These are phyloP conservation scores for Ricordea florida DNA, from an alignment of 92 coral and sea anemone genomes.

Conservation along the genomic window DNA sequence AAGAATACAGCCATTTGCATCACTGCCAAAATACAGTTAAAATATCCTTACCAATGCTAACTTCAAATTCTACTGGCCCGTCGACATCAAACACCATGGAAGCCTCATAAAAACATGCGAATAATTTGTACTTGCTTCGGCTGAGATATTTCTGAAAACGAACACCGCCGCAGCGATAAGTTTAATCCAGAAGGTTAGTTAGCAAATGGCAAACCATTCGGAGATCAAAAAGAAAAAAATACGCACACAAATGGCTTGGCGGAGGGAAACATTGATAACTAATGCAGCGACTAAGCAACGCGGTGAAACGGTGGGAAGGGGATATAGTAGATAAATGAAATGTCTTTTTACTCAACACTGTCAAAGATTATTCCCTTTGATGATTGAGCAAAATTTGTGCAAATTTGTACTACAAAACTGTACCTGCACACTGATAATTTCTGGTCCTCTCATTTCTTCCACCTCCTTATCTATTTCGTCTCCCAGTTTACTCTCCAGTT, in stretches of 20 bases:
- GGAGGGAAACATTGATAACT: too few species aligned
- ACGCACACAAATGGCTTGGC: not conserved
- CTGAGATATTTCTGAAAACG: constrained; percentile 72
- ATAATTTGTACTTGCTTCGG: constrained; percentile 86
- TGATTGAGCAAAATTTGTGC: too few species aligned
- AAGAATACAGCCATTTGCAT: too few species aligned
- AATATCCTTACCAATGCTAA: constrained; percentile 98
- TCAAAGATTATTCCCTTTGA: not conserved
- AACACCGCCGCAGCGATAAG: too few species aligned
- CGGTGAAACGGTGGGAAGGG: too few species aligned
- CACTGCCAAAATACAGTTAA: too few species aligned
- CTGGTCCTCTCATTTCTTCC: constrained; percentile 60
- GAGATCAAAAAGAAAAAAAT: not conserved
- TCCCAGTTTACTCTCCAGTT: constrained; percentile 70
- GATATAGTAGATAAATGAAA: too few species aligned
- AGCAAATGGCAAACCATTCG: not conserved
- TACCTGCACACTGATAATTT: constrained; percentile 65
- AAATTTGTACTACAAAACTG: not conserved
- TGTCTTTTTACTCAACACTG: too few species aligned
- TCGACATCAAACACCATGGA: constrained; percentile 88
- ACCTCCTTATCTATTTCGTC: constrained; percentile 83
- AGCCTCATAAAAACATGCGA: constrained; percentile 95
- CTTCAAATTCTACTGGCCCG: constrained; percentile 97
- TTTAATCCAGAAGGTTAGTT: not conserved
- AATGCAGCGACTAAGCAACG: too few species aligned